Percentiles rank a stretch among this genome's conserved stretches.
These are phyloP conservation scores for Todus mexicanus DNA, from an alignment of 2,797 vertebrate species.

Conservation along the genomic window DNA sequence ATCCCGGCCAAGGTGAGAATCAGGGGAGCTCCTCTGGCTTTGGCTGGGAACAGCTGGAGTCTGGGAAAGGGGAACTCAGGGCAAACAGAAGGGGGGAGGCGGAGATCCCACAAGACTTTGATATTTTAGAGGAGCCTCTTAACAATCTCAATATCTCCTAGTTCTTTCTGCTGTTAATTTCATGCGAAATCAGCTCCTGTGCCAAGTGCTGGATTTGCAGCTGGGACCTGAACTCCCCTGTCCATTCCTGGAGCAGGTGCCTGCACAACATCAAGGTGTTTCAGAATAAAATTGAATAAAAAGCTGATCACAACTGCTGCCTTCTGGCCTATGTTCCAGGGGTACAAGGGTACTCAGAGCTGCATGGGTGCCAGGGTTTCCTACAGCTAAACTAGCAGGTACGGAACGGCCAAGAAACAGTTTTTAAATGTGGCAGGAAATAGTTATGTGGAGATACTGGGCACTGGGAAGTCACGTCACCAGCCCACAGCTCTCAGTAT, in stretches of 20 bases:
- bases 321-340: neutral
- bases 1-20: conserved; percentile 41
- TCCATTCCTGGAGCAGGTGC: neutral
- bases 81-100: neutral
- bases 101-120: neutral
- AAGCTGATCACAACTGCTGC: neutral
- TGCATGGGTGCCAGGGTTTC: neutral
- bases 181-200: neutral
- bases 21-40: conserved; percentile 3
- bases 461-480: neutral
- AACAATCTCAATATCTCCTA: neutral
- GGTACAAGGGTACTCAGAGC: neutral
- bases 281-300: neutral
- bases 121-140: neutral
- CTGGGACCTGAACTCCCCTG: neutral
- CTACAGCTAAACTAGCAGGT: neutral
- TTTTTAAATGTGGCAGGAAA: neutral
- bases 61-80: neutral
- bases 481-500: neutral
- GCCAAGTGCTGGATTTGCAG: neutral
- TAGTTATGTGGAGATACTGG: neutral
- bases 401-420: neutral
- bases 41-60: conserved; percentile 25
- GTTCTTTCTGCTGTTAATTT: neutral
- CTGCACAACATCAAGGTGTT: fast-evolving